A percentile compares a stretch with the other conserved stretches of the same genome.
Conservation (phyloP, 1,140 invertebrate genomes). For the Homalodisca vitripennis region DNA sequence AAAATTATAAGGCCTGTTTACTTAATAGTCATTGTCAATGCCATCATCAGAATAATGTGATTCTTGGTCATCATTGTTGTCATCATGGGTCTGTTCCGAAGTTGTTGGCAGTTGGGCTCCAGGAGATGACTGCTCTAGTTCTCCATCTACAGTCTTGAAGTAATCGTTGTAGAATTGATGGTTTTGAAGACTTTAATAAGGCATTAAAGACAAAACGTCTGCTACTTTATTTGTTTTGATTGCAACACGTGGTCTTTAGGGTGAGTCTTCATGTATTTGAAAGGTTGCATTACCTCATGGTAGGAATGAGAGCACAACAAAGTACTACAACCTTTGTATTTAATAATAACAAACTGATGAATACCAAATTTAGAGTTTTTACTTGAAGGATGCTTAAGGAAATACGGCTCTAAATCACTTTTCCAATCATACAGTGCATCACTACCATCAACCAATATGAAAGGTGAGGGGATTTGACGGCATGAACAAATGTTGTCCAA, state of each 20-base stretch:
- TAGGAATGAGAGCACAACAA: background rate
- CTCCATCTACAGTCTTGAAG: background rate
- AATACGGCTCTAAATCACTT: background rate
- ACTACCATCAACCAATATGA: background rate
- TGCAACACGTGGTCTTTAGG: background rate
- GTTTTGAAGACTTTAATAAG: background rate
- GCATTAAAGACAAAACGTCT: conserved; percentile 5
- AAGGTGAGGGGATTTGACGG: background rate
- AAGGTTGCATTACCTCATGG: background rate
- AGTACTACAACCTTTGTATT: background rate
- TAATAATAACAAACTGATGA: conserved; percentile 7
- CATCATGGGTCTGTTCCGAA: background rate
- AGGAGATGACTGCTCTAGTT: background rate
- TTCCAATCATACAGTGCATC: background rate
- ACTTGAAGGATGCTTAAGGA: background rate
- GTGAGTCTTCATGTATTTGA: background rate
- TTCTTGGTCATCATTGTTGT: background rate
- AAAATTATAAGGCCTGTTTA: background rate
- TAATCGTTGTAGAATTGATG: background rate
- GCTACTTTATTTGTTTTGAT: background rate
- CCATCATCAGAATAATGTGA: background rate
- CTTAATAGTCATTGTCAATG: background rate
- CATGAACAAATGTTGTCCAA: background rate
- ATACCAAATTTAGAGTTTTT: background rate
- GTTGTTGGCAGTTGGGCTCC: background rate